phyloP scores from a whole-genome alignment of 2,888 invertebrate genomes.

The Brenthis ino region DNA sequence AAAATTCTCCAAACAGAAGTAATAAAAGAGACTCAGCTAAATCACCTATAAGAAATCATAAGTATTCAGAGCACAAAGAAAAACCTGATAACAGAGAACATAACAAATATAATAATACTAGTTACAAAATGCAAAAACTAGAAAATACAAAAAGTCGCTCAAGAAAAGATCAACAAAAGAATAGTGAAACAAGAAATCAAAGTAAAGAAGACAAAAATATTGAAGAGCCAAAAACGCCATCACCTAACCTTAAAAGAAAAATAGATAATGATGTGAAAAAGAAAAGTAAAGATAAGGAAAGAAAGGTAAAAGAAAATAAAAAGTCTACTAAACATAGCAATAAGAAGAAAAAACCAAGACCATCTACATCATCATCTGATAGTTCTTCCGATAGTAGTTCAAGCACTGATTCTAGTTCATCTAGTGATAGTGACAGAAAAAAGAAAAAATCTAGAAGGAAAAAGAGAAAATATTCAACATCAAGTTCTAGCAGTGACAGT shows the following conservation, averaged over 20 bases:
- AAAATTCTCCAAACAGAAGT: slow-evolving; percentile 36
- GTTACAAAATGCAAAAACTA: slow-evolving; percentile 24
- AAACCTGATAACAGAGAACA: slow-evolving; percentile 1
- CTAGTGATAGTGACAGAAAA: slow-evolving; percentile 60
- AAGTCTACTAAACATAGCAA: slow-evolving; percentile 37
- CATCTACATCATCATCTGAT: slow-evolving; percentile 62
- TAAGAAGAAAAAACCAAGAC: slow-evolving; percentile 53
- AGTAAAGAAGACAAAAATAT: slow-evolving; percentile 34
- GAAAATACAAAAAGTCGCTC: slow-evolving; percentile 8
- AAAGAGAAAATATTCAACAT: slow-evolving; percentile 60
- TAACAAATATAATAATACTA: slow-evolving; percentile 28
- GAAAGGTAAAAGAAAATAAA: slow-evolving; percentile 39
- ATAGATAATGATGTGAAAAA: slow-evolving; percentile 39
- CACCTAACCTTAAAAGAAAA: slow-evolving; percentile 38
- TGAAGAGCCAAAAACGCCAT: slow-evolving; percentile 41
- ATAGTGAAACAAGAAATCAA: slow-evolving; percentile 31
- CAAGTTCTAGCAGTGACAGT: slow-evolving; percentile 57
- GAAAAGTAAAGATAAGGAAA: slow-evolving; percentile 36
- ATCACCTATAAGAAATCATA: slow-evolving; percentile 33
- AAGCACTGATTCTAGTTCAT: slow-evolving; percentile 65
- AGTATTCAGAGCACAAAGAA: slow-evolving; percentile 22
- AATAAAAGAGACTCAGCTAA: slow-evolving; percentile 34
- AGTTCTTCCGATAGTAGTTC: slow-evolving; percentile 64
- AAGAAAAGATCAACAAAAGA: slow-evolving; percentile 26
- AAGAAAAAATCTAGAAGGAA: slow-evolving; percentile 56